phyloP scores from a whole-genome alignment of 2,888 invertebrate species.

The Cheiracanthium punctorium region DNA sequence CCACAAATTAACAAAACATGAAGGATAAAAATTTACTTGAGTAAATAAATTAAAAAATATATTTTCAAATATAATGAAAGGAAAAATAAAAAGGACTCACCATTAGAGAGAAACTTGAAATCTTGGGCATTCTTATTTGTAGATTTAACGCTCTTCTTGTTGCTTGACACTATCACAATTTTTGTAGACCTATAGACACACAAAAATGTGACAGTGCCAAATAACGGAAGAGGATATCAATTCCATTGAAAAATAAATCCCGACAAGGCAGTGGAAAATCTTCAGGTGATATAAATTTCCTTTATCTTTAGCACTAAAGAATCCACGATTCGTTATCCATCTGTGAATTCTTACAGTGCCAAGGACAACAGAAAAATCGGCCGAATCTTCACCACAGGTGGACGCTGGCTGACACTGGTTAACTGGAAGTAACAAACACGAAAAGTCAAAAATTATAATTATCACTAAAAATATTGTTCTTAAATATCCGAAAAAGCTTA shows the following conservation, averaged over 20 bases:
- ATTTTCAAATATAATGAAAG: no score
- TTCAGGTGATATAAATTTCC: slow-evolving; percentile 71
- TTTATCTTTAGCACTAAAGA: slow-evolving; percentile 82
- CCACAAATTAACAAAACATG: no score
- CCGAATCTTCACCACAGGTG: not conserved
- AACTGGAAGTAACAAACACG: no score
- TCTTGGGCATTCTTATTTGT: no score
- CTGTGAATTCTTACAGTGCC: slow-evolving; percentile 85
- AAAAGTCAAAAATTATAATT: no score
- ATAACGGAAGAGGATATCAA: slow-evolving; percentile 68
- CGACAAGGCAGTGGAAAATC: not conserved
- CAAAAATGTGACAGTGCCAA: slow-evolving; percentile 73
- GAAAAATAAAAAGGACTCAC: no score
- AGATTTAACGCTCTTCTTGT: slow-evolving; percentile 68
- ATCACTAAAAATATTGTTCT: no score
- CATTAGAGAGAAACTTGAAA: no score
- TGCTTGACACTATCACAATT: slow-evolving; percentile 72
- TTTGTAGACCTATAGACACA: slow-evolving; percentile 71
- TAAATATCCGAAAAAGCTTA: no score
- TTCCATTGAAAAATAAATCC: slow-evolving; percentile 19
- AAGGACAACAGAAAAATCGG: slow-evolving; percentile 76
- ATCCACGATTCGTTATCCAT: slow-evolving; percentile 81
- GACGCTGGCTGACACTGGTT: not conserved
- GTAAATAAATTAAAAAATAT: no score
- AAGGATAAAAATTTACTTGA: no score